Base-by-base conservation (phyloP, 2,797 vertebrate genomes). In the Erethizon dorsatum region DNA sequence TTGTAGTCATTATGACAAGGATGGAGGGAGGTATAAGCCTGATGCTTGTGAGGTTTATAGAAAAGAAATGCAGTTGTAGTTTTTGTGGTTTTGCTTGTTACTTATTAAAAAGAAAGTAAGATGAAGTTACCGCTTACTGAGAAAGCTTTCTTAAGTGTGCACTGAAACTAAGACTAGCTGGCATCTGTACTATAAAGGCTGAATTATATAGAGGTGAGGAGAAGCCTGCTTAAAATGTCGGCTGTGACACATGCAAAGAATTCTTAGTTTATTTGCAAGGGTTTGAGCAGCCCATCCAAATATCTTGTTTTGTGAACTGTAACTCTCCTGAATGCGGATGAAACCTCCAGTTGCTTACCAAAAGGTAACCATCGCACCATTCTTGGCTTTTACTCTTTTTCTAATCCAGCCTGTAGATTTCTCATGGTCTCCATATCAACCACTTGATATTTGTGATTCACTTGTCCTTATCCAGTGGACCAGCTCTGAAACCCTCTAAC, bases 221-320 rank as follows among this genome's bases (percentile, higher is more conserved):
- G 71, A 78, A 92, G 18, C 41, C 45, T 83, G 45, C 24, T 87
- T 87, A 92, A 94, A 90, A 73, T 56, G 56, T 41, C 11, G 86
- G 13, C 69, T 26, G 33, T 61, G 26, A 26, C 41, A 33, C 57
- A 83, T n/a, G 6, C 41, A 17, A 85, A 78, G 33, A 88, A 79
- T 78, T 86, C 28, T 90, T 79, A 87, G 31, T 80, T 95, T 61
- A 96, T 37, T 80, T 83, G 1, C 45, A 65, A 80, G 86, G 45
- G 24, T 14, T 56, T 82, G 52, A 22, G 1, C 17, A 59, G 15
- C 89, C 18, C 59, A 69, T 59, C 18, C 31, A 71, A 88, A 87
- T 90, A 9, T n/a, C 63, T 77, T 79, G 37, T 89, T 89, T 59
- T 61, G 50, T 71, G 50, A 92, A 79, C 45, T 47, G 1, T 45